A percentile compares a stretch with the other conserved stretches of the same genome.
These are phyloP conservation scores for Norana najaformis DNA, from an alignment of 2,888 invertebrate species.

Conservation along the genomic window DNA sequence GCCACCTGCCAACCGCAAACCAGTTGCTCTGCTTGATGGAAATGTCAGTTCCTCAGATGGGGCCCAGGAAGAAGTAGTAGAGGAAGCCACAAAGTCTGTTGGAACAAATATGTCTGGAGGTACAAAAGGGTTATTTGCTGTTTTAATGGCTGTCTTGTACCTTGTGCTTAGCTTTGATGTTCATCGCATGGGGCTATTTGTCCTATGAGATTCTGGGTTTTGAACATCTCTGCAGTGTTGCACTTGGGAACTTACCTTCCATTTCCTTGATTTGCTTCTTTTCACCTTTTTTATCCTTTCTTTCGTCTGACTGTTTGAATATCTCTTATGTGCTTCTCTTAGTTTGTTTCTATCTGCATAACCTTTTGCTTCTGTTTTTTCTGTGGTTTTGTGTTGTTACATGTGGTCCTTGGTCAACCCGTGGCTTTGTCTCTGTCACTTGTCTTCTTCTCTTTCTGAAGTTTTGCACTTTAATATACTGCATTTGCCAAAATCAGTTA, in stretches of 20 bases:
- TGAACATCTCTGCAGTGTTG: neutral
- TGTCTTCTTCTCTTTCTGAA: no score
- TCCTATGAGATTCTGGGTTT: neutral
- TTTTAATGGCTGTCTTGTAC: neutral
- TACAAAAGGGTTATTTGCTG: neutral
- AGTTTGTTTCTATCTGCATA: no score
- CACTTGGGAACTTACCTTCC: neutral
- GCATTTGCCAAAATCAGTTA: no score
- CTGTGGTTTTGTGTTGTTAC: no score
- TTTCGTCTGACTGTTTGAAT: no score
- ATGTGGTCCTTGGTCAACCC: no score
- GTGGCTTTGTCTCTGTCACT: no score
- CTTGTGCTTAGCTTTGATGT: neutral
- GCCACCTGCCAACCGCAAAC: constrained; percentile 47
- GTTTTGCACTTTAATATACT: no score
- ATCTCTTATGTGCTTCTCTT: no score
- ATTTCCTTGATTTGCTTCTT: neutral
- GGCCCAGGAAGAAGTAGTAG: neutral
- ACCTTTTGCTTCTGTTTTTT: no score
- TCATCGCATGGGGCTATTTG: neutral
- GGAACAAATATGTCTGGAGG: neutral
- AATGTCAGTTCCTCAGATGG: neutral
- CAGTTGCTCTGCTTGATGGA: constrained; percentile 37
- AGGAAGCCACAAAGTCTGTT: neutral
- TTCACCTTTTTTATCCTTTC: no score